A percentile compares a stretch with the other conserved stretches of the same genome.
Evolutionary conservation across 2,113 vertebrate genomes (phyloP).

Genomic region (Dipodomys stephensi): DNA sequence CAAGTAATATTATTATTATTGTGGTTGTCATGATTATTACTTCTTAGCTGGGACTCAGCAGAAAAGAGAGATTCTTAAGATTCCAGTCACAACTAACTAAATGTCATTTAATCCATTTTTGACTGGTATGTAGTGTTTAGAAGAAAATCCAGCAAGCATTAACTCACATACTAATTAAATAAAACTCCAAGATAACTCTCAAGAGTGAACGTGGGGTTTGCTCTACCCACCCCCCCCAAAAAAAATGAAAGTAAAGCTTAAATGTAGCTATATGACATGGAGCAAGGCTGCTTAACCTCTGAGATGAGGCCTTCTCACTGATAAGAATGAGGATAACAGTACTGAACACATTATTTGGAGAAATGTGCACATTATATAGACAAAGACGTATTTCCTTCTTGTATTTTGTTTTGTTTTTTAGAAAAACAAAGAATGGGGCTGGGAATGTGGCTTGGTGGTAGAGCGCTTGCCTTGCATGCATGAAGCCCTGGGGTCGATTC

Average conservation of each 20-base stretch:
- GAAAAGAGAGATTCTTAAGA: background rate
- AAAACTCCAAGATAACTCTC: background rate
- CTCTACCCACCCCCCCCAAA: background rate
- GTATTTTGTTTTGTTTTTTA: background rate
- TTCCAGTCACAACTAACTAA: background rate
- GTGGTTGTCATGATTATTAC: background rate
- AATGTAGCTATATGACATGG: background rate
- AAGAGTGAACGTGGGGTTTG: background rate
- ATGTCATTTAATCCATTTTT: background rate
- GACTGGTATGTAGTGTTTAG: background rate
- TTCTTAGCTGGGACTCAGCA: background rate
- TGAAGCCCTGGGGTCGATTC: too few relatives aligned
- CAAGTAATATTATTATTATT: background rate
- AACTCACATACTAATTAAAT: background rate
- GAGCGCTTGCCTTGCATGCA: too few relatives aligned
- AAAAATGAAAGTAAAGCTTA: background rate
- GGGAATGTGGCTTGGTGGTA: too few relatives aligned
- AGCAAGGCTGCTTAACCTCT: background rate
- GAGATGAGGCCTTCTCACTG: conserved; percentile 1
- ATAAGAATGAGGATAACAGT: background rate
- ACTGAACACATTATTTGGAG: background rate
- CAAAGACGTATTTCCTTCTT: background rate
- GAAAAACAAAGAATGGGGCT: background rate
- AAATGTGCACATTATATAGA: background rate
- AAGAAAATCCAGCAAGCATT: background rate